Evolutionary conservation across 2,797 vertebrate species (phyloP), one percentile per base, ranked within the genome.

Genomic region (Heliangelus exortis): DNA sequence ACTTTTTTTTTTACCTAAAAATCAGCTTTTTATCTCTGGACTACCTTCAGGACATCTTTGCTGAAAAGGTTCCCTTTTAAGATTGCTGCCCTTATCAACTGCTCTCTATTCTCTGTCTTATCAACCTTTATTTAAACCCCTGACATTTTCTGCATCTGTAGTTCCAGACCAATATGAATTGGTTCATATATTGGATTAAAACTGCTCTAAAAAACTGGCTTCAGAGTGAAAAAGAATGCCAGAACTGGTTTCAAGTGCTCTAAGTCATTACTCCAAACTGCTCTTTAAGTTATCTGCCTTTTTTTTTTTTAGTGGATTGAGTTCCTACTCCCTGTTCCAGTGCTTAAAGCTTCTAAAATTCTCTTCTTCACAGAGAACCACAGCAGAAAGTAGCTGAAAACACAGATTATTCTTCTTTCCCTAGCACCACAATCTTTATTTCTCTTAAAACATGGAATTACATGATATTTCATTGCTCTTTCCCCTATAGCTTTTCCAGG

Each of bases 91-190:
- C 68, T 95, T 84, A 91, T 83, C 92, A 89, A 29, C 51, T 75
- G 26, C 23, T 71, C 39, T 76, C 59, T 86, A 48, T 65, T 80
- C 34, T 43, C n/a, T 77, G 19, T 47, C 47, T 90, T 75, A 28
- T 66, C 84, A 87, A 73, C 79, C 58, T 89, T 78, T 69, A 75
- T 80, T 93, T 89, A 72, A 91, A 67, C 26, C 83, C 45, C 61
- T 92, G 68, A 83, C 58, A 94, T 93, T 91, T 94, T 81, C 47
- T 85, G n/a, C 72, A 81, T 61, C 36, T 80, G 58, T 57, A 72
- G 7, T 48, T 91, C 61, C 62, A 73, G 85, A 86, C 12, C n/a
- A 77, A 6, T 54, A 33, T 15, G 21, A 87, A 93, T 51, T 58
- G 63, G 36, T n/a, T 84, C 16, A 33, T 36, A 39, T 45, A 79